Conservation (phyloP, 2,113 vertebrate genomes). For the Gavia stellata region DNA sequence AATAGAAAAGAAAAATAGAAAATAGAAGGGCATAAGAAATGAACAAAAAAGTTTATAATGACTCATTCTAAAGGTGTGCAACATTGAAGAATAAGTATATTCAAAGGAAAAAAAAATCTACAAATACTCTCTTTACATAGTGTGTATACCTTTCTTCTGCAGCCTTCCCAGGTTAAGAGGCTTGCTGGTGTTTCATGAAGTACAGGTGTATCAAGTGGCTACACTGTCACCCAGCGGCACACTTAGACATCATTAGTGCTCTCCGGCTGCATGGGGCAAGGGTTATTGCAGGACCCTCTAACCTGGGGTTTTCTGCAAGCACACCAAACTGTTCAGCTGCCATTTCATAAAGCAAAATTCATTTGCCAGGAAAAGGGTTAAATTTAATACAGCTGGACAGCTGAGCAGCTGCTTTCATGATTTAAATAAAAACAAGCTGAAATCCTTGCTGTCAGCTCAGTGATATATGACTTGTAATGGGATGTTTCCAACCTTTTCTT, state of each 20-base stretch:
- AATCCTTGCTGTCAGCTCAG: slow-evolving; percentile 84
- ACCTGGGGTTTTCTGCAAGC: slow-evolving; percentile 25
- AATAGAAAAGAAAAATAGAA: background rate
- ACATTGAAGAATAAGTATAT: background rate
- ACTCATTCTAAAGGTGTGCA: background rate
- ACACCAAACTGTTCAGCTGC: slow-evolving; percentile 21
- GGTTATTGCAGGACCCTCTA: slow-evolving; percentile 18
- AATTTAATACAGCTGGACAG: slow-evolving; percentile 79
- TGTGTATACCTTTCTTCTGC: background rate
- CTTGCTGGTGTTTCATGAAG: background rate
- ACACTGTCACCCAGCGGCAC: slow-evolving; percentile 23
- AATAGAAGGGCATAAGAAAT: background rate
- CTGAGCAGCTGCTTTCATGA: slow-evolving; percentile 87
- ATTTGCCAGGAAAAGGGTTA: slow-evolving; percentile 78
- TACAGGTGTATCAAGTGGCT: slow-evolving; percentile 3
- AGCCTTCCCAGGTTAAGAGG: background rate
- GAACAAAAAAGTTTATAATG: background rate
- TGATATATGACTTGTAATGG: slow-evolving; percentile 92
- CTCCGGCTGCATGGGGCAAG: background rate
- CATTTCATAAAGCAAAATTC: slow-evolving; percentile 67
- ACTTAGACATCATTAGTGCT: background rate
- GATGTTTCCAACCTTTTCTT: slow-evolving; percentile 89
- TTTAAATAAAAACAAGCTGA: slow-evolving; percentile 92
- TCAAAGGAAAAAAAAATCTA: background rate
- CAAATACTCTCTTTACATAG: background rate